phyloP scores from a whole-genome alignment of 1,140 invertebrate genomes.

The Drosophila sp. region DNA sequence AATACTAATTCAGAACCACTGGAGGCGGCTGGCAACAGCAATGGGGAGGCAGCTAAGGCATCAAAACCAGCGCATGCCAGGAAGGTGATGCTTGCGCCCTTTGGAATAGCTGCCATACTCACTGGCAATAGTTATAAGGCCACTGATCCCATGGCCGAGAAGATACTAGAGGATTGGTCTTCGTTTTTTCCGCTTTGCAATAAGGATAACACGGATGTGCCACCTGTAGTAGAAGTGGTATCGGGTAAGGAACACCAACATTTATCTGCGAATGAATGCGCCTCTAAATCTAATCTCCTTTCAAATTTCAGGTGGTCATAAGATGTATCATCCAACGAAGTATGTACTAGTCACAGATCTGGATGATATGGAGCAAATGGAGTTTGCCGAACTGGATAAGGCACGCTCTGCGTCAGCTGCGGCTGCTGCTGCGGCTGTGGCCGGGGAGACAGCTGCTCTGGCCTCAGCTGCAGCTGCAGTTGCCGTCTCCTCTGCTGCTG shows the following conservation, averaged over 20 bases:
- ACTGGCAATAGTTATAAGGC: constrained; percentile 93
- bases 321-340: constrained; percentile 96
- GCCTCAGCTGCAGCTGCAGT: constrained; percentile 31
- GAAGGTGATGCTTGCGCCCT: constrained; percentile 96
- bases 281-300: background rate
- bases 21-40: constrained; percentile 28
- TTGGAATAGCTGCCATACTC: constrained; percentile 94
- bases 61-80: constrained; percentile 61
- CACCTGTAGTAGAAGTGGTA: constrained; percentile 88
- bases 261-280: background rate
- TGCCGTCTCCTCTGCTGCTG: background rate
- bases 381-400: constrained; percentile 67
- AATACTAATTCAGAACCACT: constrained; percentile 39
- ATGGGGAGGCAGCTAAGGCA: constrained; percentile 25
- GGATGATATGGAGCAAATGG: constrained; percentile 86
- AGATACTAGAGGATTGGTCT: constrained; percentile 95
- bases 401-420: constrained; percentile 26
- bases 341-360: constrained; percentile 96
- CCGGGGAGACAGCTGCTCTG: constrained; percentile 50
- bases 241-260: constrained; percentile 84
- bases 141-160: constrained; percentile 88
- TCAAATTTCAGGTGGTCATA: constrained; percentile 88
- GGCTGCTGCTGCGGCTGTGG: constrained; percentile 21
- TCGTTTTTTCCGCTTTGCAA: constrained; percentile 95
- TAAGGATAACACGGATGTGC: constrained; percentile 85